phyloP scores from a whole-genome alignment of 2,113 vertebrate species.

The Tragelaphus buxtoni region DNA sequence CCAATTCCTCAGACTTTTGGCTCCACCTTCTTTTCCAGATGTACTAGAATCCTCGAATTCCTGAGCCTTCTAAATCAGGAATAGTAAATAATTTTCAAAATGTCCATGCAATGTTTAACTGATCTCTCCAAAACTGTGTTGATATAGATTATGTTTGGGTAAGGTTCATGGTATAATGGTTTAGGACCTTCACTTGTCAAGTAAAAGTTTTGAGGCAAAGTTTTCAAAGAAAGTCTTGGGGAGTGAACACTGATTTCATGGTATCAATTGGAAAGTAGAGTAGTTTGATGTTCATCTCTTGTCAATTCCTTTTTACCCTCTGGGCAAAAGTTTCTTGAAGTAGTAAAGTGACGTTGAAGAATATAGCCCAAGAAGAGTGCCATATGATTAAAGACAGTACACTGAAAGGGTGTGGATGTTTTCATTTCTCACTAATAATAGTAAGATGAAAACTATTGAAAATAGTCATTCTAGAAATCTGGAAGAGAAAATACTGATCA shows the following conservation, averaged over 20 bases:
- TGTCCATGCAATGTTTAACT: neutral
- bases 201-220: neutral
- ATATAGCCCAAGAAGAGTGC: neutral
- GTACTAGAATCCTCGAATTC: neutral
- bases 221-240: neutral
- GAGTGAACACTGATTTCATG: neutral
- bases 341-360: neutral
- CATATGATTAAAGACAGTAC: neutral
- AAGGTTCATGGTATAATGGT: neutral
- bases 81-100: neutral
- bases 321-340: neutral
- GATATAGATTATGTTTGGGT: neutral
- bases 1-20: neutral
- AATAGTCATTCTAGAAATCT: neutral
- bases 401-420: neutral
- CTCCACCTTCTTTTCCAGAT: neutral
- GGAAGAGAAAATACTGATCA: neutral
- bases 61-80: neutral
- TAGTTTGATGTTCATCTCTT: neutral
- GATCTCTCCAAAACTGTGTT: neutral
- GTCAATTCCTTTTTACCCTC: neutral
- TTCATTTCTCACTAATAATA: slow-evolving; percentile 4
- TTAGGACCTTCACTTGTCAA: neutral
- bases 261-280: neutral
- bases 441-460: slow-evolving; percentile 4